A percentile compares a stretch with the other conserved stretches of the same genome.
Evolutionary conservation across 2,888 invertebrate species (phyloP).

Genomic region (Aphidius colemani): DNA sequence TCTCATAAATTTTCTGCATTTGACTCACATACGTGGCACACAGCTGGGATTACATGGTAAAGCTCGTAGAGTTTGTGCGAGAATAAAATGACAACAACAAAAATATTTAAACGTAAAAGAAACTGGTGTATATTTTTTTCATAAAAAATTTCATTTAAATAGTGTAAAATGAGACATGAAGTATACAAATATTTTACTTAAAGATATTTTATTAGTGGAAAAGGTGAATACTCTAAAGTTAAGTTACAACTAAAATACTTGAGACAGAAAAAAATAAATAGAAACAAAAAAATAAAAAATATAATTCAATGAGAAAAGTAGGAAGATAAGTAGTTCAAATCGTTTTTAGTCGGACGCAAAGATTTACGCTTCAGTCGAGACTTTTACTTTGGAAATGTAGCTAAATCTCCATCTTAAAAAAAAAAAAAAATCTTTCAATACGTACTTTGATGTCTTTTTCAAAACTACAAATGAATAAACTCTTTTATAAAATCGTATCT

Average conservation of each 20-base stretch:
- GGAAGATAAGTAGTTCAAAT: slow-evolving; percentile 20
- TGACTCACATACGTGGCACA: slow-evolving; percentile 24
- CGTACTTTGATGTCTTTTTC: not conserved
- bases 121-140: slow-evolving; percentile 20
- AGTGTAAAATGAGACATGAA: slow-evolving; percentile 40
- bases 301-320: slow-evolving; percentile 1
- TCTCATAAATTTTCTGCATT: slow-evolving; percentile 47
- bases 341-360: slow-evolving; percentile 26
- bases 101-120: not conserved
- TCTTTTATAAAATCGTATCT: too few species aligned
- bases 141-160: slow-evolving; percentile 41
- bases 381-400: slow-evolving; percentile 24
- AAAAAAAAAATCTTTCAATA: slow-evolving; percentile 24
- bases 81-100: slow-evolving; percentile 16
- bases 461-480: too few species aligned
- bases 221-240: slow-evolving; percentile 1
- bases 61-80: slow-evolving; percentile 25
- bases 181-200: slow-evolving; percentile 1
- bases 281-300: slow-evolving; percentile 4
- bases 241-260: not conserved
- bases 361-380: slow-evolving; percentile 25
- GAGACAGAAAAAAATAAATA: slow-evolving; percentile 2
- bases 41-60: slow-evolving; percentile 38
- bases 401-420: slow-evolving; percentile 9
- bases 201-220: not conserved